phyloP scores from a whole-genome alignment of 2,113 vertebrate species.

The Atherinomorus stipes region DNA sequence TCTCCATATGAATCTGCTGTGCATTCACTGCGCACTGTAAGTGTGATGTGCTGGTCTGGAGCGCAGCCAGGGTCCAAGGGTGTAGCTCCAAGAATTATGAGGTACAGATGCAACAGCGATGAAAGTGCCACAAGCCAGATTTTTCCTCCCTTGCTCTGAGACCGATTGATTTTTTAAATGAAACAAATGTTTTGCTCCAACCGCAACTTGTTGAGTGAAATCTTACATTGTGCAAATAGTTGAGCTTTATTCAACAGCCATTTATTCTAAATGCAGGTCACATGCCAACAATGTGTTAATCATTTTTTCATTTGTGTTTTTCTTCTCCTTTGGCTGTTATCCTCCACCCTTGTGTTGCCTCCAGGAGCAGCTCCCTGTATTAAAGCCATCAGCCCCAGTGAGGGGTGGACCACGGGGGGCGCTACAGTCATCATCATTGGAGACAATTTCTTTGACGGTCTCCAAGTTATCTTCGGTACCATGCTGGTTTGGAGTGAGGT shows the following conservation, averaged over 20 bases:
- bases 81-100: conserved; percentile 35
- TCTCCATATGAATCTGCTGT: conserved; percentile 10
- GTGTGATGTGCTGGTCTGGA: conserved; percentile 22
- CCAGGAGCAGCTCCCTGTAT: conserved; percentile 82
- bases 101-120: conserved; percentile 39
- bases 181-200: conserved; percentile 27
- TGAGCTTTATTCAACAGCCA: conserved; percentile 1
- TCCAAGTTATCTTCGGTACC: conserved; percentile 85
- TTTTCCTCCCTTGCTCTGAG: conserved; percentile 21
- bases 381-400: conserved; percentile 85
- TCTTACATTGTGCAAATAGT: not conserved
- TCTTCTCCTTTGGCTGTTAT: not conserved
- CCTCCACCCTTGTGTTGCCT: not conserved
- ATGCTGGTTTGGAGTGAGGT: conserved; percentile 86
- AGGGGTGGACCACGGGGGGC: conserved; percentile 85
- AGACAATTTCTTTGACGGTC: conserved; percentile 86
- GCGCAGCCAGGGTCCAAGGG: conserved; percentile 11
- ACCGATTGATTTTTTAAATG: conserved; percentile 1
- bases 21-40: conserved; percentile 4
- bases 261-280: conserved; percentile 9
- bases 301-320: not conserved
- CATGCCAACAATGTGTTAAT: conserved; percentile 12
- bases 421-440: conserved; percentile 86
- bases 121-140: conserved; percentile 25
- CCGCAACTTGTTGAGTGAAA: not conserved